Percentiles rank a stretch among this genome's conserved stretches.
Evolutionary conservation across 2,113 vertebrate genomes (phyloP).

Genomic region (Amblyopsis rosae): DNA sequence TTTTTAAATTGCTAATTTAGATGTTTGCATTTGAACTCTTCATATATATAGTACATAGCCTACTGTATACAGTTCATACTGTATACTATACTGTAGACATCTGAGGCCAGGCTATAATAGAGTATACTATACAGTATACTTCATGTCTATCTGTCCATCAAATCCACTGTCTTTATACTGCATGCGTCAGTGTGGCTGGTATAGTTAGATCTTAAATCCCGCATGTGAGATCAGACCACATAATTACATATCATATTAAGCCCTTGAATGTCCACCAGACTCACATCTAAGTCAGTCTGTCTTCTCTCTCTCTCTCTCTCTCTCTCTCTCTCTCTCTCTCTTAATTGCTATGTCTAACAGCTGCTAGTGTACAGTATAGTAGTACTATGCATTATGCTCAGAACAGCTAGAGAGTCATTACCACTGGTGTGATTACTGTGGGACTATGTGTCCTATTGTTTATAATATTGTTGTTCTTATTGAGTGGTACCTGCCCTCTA

Average conservation of each 20-base stretch:
- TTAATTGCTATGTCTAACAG: neutral
- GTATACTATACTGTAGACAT: constrained; percentile 3
- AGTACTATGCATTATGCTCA: too few species aligned
- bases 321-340: neutral
- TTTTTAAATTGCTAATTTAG: too few species aligned
- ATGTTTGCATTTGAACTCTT: too few species aligned
- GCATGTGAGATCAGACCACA: constrained; percentile 78
- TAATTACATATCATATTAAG: constrained; percentile 80
- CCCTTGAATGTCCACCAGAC: constrained; percentile 70
- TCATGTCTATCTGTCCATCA: constrained; percentile 47
- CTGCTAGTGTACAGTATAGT: neutral
- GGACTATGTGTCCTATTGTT: constrained; percentile 3
- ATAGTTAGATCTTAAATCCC: constrained; percentile 78
- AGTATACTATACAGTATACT: neutral
- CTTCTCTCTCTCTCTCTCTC: constrained; percentile 15
- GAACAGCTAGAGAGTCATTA: too few species aligned
- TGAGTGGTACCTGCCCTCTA: too few species aligned
- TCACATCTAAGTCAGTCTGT: constrained; percentile 37
- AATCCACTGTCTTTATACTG: constrained; percentile 58
- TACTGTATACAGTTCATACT: too few species aligned
- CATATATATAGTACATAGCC: too few species aligned
- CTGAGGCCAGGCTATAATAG: neutral
- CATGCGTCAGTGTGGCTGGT: constrained; percentile 34
- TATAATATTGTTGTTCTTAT: too few species aligned
- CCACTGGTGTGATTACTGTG: too few species aligned